phyloP scores from a whole-genome alignment of 2,797 vertebrate genomes.

The Anguilla marmorata region DNA sequence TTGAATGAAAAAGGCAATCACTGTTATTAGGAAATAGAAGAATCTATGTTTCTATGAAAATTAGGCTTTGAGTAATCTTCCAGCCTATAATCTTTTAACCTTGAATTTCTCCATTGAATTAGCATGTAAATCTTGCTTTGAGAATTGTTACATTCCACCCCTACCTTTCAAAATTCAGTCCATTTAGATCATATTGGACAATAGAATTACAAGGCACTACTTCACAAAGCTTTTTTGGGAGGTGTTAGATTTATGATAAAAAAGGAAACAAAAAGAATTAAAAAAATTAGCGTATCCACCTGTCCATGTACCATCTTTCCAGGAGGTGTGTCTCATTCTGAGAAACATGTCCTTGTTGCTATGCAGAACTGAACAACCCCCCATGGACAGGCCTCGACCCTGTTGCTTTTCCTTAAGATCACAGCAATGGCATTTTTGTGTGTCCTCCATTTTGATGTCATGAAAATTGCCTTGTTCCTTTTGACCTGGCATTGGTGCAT shows the following conservation, averaged over 20 bases:
- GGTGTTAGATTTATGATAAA: constrained; percentile 40
- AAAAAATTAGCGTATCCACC: constrained; percentile 41
- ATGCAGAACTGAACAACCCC: constrained; percentile 46
- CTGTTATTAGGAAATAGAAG: constrained; percentile 43
- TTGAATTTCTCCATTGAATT: constrained; percentile 25
- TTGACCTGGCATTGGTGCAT: constrained; percentile 45
- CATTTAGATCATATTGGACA: constrained; percentile 43
- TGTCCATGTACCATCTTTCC: constrained; percentile 42
- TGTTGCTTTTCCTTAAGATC: constrained; percentile 35
- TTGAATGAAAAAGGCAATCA: constrained; percentile 42
- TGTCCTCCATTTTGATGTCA: neutral
- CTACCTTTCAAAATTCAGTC: constrained; percentile 48
- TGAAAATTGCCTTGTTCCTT: constrained; percentile 44
- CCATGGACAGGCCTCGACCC: neutral
- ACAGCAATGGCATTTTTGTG: constrained; percentile 22
- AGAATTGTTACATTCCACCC: constrained; percentile 38
- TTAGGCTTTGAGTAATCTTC: constrained; percentile 42
- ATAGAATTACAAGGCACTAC: constrained; percentile 40
- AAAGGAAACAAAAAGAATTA: constrained; percentile 8
- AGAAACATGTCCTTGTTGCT: constrained; percentile 33
- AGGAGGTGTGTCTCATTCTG: constrained; percentile 28
- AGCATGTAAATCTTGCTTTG: constrained; percentile 32
- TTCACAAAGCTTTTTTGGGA: constrained; percentile 43
- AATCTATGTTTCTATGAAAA: constrained; percentile 44
- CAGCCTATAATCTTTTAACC: constrained; percentile 31